Evolutionary conservation across 2,888 invertebrate species (phyloP).

Genomic region (Macrosiphum euphorbiae): DNA sequence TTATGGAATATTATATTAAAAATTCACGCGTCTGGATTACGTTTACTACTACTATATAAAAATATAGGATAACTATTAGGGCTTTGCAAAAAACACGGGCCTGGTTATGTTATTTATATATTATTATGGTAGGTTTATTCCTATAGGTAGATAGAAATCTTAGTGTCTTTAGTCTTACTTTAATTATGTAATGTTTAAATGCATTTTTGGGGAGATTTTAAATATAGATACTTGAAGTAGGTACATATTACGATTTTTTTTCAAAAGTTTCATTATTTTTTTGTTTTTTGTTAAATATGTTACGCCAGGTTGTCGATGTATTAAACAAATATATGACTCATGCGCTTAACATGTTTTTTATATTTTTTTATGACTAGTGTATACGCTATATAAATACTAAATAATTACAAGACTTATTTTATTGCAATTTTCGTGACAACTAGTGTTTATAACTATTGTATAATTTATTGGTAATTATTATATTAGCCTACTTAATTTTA

Average conservation of each 20-base stretch:
- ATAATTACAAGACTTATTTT: neutral
- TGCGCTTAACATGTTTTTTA: neutral
- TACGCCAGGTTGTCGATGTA: neutral
- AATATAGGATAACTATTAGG: neutral
- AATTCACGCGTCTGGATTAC: neutral
- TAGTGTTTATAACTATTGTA: neutral
- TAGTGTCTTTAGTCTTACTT: neutral
- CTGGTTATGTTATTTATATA: neutral
- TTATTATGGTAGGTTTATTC: neutral
- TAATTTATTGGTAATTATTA: neutral
- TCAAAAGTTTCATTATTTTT: neutral
- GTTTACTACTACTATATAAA: neutral
- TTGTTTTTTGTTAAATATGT: neutral
- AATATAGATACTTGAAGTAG: neutral
- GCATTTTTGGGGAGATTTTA: neutral
- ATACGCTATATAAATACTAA: neutral
- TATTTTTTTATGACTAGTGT: neutral
- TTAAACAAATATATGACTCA: slow-evolving; percentile 39
- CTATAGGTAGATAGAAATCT: neutral
- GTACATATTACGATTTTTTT: neutral
- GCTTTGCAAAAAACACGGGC: neutral
- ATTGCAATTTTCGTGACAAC: neutral
- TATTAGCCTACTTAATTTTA: neutral
- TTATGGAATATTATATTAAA: neutral
- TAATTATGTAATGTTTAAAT: neutral